Percentiles rank a stretch among this genome's conserved stretches.
phyloP scores from a whole-genome alignment of 2,113 vertebrate genomes.

The Jaculus jaculus region DNA sequence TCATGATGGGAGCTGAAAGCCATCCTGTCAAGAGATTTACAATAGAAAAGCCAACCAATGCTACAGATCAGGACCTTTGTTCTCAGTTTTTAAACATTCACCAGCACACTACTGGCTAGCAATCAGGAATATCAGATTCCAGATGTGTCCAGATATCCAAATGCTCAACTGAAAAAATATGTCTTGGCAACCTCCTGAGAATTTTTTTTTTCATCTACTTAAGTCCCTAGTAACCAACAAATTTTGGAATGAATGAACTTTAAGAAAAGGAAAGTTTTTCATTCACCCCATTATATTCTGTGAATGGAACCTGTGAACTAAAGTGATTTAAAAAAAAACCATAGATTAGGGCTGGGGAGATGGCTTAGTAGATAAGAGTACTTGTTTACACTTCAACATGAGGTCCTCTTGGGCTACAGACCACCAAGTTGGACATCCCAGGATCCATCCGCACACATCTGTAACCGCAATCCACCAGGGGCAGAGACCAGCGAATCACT shows the following conservation, averaged over 20 bases:
- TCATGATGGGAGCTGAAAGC: slow-evolving; percentile 23
- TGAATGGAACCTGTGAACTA: slow-evolving; percentile 12
- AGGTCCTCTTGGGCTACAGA: too few species aligned
- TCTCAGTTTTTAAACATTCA: slow-evolving; percentile 42
- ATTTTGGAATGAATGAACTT: slow-evolving; percentile 15
- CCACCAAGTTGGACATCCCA: too few species aligned
- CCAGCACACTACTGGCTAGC: not conserved
- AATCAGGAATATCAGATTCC: slow-evolving; percentile 35
- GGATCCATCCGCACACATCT: too few species aligned
- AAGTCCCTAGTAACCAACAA: slow-evolving; percentile 21
- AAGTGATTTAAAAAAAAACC: not conserved
- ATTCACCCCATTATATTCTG: not conserved
- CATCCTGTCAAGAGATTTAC: slow-evolving; percentile 29
- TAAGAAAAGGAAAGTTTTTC: not conserved
- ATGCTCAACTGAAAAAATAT: slow-evolving; percentile 33
- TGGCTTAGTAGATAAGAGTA: too few species aligned
- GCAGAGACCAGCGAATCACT: too few species aligned
- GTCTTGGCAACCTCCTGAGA: slow-evolving; percentile 5
- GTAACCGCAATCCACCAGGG: too few species aligned
- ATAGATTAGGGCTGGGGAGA: too few species aligned
- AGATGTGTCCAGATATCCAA: slow-evolving; percentile 20
- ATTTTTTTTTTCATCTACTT: slow-evolving; percentile 21
- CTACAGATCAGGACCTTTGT: slow-evolving; percentile 10
- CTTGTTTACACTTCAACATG: too few species aligned
- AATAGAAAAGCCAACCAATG: slow-evolving; percentile 33